A percentile compares a stretch with the other conserved stretches of the same genome.
Evolutionary conservation across 2,888 invertebrate species (phyloP).

Genomic region (Tiliacea aurago): DNA sequence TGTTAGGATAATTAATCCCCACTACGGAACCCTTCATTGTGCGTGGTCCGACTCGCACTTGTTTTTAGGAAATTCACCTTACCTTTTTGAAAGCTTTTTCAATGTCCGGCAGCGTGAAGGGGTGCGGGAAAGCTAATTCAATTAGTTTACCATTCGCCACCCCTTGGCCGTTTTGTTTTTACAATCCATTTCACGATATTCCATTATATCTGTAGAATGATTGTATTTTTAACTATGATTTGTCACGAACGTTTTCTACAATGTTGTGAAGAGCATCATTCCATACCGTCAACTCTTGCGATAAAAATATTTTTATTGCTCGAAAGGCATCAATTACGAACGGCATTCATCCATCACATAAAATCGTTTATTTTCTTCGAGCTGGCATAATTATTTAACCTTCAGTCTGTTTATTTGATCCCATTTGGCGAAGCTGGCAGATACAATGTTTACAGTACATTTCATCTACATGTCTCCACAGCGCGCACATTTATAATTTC

Average conservation of each 20-base stretch:
- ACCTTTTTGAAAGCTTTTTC: slow-evolving; percentile 47
- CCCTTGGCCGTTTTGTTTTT: slow-evolving; percentile 63
- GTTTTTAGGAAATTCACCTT: slow-evolving; percentile 48
- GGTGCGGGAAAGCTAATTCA: slow-evolving; percentile 72
- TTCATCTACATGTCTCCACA: slow-evolving; percentile 62
- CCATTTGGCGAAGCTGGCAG: slow-evolving; percentile 71
- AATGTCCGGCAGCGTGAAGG: slow-evolving; percentile 56
- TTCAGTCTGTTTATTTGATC: slow-evolving; percentile 72
- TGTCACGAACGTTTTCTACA: slow-evolving; percentile 58
- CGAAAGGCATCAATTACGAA: slow-evolving; percentile 38
- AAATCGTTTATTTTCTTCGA: slow-evolving; percentile 65
- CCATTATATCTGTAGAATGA: slow-evolving; percentile 57
- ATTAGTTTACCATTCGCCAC: slow-evolving; percentile 71
- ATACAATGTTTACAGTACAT: slow-evolving; percentile 69
- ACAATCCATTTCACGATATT: slow-evolving; percentile 57
- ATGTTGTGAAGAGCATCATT: slow-evolving; percentile 2
- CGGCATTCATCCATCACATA: slow-evolving; percentile 38
- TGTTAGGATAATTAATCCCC: too few relatives aligned
- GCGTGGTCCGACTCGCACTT: too few relatives aligned
- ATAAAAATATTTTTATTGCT: slow-evolving; percentile 34
- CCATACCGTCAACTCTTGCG: slow-evolving; percentile 20
- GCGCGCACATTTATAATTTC: slow-evolving; percentile 44
- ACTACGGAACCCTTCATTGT: too few relatives aligned
- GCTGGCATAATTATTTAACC: slow-evolving; percentile 70
- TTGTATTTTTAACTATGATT: slow-evolving; percentile 58